Conservation (phyloP, 2,888 invertebrate genomes). For the Trileptium ribeirensis region DNA sequence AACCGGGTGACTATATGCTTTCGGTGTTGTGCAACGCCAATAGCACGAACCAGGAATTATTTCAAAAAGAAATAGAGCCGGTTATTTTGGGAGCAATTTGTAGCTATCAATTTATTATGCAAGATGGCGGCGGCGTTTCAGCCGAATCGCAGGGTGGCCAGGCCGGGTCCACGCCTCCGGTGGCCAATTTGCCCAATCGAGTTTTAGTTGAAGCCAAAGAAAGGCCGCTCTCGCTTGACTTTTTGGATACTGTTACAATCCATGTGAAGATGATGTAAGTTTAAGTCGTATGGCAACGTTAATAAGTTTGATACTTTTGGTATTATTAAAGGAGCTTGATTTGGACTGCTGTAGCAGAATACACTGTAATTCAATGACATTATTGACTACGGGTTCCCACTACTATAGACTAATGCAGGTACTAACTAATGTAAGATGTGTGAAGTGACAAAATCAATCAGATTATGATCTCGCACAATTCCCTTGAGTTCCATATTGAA, state of each 20-base stretch:
- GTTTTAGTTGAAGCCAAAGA: slow-evolving; percentile 9
- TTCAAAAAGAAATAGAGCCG: slow-evolving; percentile 13
- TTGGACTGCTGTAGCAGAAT: too few relatives aligned
- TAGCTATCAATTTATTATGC: neutral
- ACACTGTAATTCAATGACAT: too few relatives aligned
- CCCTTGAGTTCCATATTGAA: too few relatives aligned
- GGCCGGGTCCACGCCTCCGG: neutral
- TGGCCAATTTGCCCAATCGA: neutral
- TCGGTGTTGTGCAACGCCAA: slow-evolving; percentile 81
- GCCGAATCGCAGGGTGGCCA: neutral
- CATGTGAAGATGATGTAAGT: slow-evolving; percentile 20
- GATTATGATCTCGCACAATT: too few relatives aligned
- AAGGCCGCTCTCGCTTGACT: slow-evolving; percentile 8
- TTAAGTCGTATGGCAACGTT: too few relatives aligned
- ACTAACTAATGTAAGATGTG: too few relatives aligned
- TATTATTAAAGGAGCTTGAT: too few relatives aligned
- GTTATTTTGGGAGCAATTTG: neutral
- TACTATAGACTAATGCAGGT: too few relatives aligned
- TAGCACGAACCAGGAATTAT: slow-evolving; percentile 16
- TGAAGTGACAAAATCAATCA: too few relatives aligned
- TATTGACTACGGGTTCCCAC: too few relatives aligned
- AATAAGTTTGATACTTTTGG: too few relatives aligned
- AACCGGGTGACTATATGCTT: slow-evolving; percentile 66
- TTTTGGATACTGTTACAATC: slow-evolving; percentile 20
- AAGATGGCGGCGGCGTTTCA: too few relatives aligned